phyloP scores from a whole-genome alignment of 2,113 vertebrate genomes.

The Brevimyrus niger region DNA sequence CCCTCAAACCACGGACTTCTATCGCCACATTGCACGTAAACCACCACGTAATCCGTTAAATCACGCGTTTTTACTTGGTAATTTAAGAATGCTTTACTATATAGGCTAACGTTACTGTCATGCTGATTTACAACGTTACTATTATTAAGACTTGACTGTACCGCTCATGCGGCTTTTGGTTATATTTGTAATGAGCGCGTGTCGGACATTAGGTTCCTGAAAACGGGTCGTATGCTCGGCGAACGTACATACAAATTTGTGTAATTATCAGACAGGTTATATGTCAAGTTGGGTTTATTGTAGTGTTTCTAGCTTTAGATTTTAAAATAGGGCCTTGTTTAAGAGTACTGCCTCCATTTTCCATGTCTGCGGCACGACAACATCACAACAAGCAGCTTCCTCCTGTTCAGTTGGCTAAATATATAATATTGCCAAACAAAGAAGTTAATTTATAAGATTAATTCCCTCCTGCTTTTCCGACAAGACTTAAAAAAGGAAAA shows the following conservation, averaged over 20 bases:
- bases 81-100: not conserved
- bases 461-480: not conserved
- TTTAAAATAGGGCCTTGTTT: not conserved
- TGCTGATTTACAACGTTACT: not conserved
- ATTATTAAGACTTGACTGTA: not conserved
- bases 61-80: not conserved
- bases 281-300: not conserved
- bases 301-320: not conserved
- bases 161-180: not conserved
- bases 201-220: not conserved
- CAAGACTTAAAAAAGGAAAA: not conserved
- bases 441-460: not conserved
- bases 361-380: not conserved
- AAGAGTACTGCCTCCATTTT: slow-evolving; percentile 2
- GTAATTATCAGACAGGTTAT: not conserved
- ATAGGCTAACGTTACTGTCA: not conserved
- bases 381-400: slow-evolving; percentile 15
- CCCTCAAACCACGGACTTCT: not conserved
- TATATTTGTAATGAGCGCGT: not conserved
- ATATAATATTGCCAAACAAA: not conserved
- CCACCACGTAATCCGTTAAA: not conserved
- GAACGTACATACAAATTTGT: not conserved
- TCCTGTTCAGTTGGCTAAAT: not conserved
- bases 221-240: not conserved
- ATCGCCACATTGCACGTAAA: not conserved